A percentile compares a stretch with the other conserved stretches of the same genome.
Conservation (phyloP, 2,797 vertebrate species). For the Masticophis lateralis region DNA sequence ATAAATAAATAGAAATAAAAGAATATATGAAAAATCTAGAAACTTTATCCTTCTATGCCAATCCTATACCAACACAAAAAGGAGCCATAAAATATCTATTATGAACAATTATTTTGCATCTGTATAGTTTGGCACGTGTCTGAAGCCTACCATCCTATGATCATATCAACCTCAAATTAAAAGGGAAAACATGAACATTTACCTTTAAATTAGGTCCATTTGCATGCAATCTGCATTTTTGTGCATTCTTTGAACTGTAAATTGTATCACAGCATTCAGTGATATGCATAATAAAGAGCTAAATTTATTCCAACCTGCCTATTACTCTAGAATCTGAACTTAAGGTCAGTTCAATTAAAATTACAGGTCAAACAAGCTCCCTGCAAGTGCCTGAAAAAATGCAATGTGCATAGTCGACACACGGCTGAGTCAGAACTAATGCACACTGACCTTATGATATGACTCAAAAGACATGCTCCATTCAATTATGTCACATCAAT, state of each 20-base stretch:
- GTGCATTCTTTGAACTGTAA: background rate
- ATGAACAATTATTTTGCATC: background rate
- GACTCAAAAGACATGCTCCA: background rate
- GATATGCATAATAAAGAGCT: background rate
- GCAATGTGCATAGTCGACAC: background rate
- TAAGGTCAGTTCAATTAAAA: background rate
- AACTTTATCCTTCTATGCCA: background rate
- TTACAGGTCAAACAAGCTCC: background rate
- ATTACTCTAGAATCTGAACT: background rate
- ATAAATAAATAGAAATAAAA: background rate
- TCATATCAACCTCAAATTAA: background rate
- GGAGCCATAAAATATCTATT: background rate
- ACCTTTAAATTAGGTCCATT: background rate
- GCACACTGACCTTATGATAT: background rate
- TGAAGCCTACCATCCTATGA: background rate
- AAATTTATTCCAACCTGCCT: background rate
- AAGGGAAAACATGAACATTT: background rate
- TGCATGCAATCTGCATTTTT: background rate
- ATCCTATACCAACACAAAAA: background rate
- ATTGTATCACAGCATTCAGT: background rate
- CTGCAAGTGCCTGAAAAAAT: background rate
- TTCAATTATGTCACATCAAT: background rate
- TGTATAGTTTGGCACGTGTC: background rate
- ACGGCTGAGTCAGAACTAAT: background rate
- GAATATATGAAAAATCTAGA: background rate